Conservation (phyloP, 2,113 vertebrate species). For the Forbesichthys papilliferus region DNA sequence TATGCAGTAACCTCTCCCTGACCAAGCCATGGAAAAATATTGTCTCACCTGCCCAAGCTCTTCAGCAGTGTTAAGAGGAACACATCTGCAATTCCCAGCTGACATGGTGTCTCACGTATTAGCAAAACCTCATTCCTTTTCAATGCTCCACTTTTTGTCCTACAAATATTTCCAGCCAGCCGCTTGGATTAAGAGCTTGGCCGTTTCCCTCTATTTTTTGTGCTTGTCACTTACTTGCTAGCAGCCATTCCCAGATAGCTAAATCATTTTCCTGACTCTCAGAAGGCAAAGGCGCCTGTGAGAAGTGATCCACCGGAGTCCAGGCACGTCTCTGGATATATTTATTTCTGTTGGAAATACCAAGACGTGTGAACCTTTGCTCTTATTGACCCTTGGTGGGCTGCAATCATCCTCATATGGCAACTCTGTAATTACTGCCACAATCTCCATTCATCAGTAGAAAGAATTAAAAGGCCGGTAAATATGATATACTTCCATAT, state of each 20-base stretch:
- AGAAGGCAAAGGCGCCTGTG: conserved; percentile 38
- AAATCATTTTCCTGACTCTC: conserved; percentile 44
- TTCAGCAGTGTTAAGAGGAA: conserved; percentile 9
- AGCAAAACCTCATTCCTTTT: conserved; percentile 7
- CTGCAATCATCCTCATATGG: conserved; percentile 58
- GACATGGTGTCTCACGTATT: conserved; percentile 23
- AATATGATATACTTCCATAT: conserved; percentile 31
- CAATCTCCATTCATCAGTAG: conserved; percentile 56
- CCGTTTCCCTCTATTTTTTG: conserved; percentile 29
- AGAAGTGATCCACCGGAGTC: conserved; percentile 21
- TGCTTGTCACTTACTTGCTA: conserved; percentile 30
- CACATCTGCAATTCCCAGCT: conserved; percentile 3
- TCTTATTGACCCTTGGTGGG: conserved; percentile 43
- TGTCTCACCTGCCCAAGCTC: conserved; percentile 7
- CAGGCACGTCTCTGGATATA: conserved; percentile 46
- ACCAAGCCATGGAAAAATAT: conserved; percentile 14
- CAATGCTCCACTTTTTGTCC: conserved; percentile 38
- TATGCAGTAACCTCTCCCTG: not conserved
- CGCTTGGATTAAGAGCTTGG: conserved; percentile 25
- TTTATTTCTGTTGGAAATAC: conserved; percentile 65
- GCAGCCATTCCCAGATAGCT: conserved; percentile 21
- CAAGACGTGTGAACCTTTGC: conserved; percentile 56
- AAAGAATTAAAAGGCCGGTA: conserved; percentile 39
- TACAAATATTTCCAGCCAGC: conserved; percentile 16
- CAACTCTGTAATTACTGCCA: conserved; percentile 59